A percentile compares a stretch with the other conserved stretches of the same genome.
Evolutionary conservation across 2,797 vertebrate species (phyloP).

Genomic region (Microctenopoma lineatum): DNA sequence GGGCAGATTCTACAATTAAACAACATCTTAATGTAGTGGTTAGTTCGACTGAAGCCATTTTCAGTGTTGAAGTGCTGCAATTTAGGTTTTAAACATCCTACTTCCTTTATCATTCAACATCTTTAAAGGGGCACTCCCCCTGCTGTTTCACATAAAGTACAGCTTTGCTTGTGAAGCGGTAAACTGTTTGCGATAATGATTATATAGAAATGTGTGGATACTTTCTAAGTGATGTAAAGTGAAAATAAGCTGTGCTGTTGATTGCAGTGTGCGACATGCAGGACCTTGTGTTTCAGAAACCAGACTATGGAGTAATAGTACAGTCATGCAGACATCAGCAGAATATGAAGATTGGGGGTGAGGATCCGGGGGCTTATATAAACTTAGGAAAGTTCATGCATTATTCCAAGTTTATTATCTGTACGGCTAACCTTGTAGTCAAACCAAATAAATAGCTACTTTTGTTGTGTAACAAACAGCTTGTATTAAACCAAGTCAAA

Average conservation of each 20-base stretch:
- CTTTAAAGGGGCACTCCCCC: not conserved
- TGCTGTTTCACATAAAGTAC: not conserved
- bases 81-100: not conserved
- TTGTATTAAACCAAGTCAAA: no score
- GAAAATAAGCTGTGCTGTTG: not conserved
- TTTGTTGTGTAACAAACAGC: not conserved
- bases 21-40: not conserved
- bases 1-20: slow-evolving; percentile 1
- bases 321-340: no score
- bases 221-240: not conserved
- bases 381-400: not conserved
- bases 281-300: no score
- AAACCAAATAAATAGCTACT: not conserved
- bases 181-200: not conserved
- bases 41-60: not conserved
- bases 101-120: not conserved
- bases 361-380: no score
- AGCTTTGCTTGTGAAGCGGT: not conserved
- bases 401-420: not conserved
- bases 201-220: not conserved
- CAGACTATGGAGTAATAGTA: no score
- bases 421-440: not conserved
- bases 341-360: no score
- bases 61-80: not conserved
- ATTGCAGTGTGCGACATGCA: no score